A percentile compares a stretch with the other conserved stretches of the same genome.
Evolutionary conservation across 2,113 vertebrate genomes (phyloP).

Genomic region (Willisornis vidua): DNA sequence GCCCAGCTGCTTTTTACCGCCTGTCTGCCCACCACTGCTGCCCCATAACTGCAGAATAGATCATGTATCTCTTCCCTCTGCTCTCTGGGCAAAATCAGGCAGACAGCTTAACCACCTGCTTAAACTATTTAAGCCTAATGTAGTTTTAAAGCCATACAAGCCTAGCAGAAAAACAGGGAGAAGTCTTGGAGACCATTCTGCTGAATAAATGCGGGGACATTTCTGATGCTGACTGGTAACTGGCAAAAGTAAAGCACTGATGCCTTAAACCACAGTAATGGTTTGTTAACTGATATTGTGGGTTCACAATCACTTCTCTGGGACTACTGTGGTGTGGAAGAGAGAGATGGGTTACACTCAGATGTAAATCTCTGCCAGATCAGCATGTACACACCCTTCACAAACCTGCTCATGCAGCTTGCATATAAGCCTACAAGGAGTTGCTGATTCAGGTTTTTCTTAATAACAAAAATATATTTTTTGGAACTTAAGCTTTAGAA

Average conservation of each 20-base stretch:
- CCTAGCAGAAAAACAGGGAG: not conserved
- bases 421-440: not conserved
- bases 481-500: not conserved
- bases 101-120: not conserved
- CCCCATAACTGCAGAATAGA: not conserved
- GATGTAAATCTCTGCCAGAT: conserved; percentile 24
- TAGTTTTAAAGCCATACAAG: not conserved
- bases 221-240: not conserved
- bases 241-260: not conserved
- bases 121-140: not conserved
- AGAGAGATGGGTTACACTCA: not conserved
- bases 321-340: not conserved
- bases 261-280: not conserved
- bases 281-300: not conserved
- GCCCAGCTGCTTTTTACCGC: not conserved
- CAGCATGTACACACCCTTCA: not conserved
- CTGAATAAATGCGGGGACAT: not conserved
- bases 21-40: conserved; percentile 4
- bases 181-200: not conserved
- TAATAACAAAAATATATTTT: not conserved
- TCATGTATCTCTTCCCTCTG: not conserved
- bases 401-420: conserved; percentile 2
- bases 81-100: not conserved
- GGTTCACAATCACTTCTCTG: not conserved
- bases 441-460: not conserved